Base-by-base conservation (phyloP, 1,140 invertebrate species). In the Caenorhabditis brenneri region DNA sequence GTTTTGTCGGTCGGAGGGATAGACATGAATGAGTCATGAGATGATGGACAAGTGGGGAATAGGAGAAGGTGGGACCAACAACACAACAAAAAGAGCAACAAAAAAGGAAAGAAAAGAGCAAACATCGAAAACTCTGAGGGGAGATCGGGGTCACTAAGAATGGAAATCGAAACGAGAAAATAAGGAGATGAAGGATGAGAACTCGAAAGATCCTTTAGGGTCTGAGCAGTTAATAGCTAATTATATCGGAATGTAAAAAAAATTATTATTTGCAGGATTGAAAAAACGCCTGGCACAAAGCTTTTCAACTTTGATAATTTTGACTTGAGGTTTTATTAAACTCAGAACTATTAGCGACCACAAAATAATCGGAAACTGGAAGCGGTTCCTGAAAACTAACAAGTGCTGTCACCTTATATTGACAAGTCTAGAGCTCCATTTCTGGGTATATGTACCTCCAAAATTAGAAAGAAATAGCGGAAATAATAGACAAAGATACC, bases 1-100 rank as follows among this genome's bases (percentile, higher is more conserved):
- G 15, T n/a, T 36, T 10, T n/a, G n/a, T n/a, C n/a, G n/a, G n/a
- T n/a, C n/a, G n/a, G n/a, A n/a, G n/a, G 31, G 33, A 65, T 33
- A 31, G 10, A n/a, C 65, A 74, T 74, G 65, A 74, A 74, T 74
- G 65, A 74, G 65, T 74, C 65, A 74, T 15, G 24, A 27, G 24
- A 55, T 19, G 19, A 51, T 19, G 48, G 19, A 51, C 15, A 51
- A 10, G 15, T 16, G 19, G n/a, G 19, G n/a, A 65, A 27, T n/a
- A 46, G n/a, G 12, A 27, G 36, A 42, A 74, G 65, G 36, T 46
- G 65, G 65, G 36, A 42, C 36, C 36, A 74, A 39, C 65, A 74
- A 74, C 36, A 74, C 65, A 74, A 42, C 58, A 65, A 58, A 58
- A 58, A 58, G 10, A 58, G 27, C 22, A 29, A 29, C 27, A 65